Base-by-base conservation (phyloP, 2,888 invertebrate species). In the Rhogogaster chlorosoma region DNA sequence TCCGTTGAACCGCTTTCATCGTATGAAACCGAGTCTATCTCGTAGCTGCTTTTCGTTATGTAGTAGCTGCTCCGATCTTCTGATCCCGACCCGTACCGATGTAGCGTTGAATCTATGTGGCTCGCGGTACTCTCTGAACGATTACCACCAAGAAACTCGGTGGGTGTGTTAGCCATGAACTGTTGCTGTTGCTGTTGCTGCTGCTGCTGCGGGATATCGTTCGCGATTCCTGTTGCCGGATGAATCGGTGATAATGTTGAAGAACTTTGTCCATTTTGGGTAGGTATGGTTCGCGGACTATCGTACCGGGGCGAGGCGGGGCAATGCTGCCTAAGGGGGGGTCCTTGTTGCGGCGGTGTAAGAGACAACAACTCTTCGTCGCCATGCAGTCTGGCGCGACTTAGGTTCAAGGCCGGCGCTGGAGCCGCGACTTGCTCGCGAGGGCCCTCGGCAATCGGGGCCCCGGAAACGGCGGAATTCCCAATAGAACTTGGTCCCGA, bases 321-420 rank as follows among this genome's bases (percentile, higher is more conserved):
- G 45, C 83, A 83, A 29, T 83, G 83, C 70, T 83, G 83, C 83
- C 67, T 64, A 15, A 83, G 67, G 67, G 67, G 83, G 83, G 83
- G 83, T 45, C 83, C 83, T 70, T 83, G 83, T 29, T 83, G 83
- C 70, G 83, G 18, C 83, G 26, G 67, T 83, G 83, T 64, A 83
- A 70, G 83, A 83, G 83, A 83, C 83, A 83, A 83, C 83, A 83
- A 67, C 83, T 83, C 83, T 89, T 91, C 92, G 93, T 92, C 93
- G 93, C 93, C 93, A 90, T 92, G 94, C 94, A 93, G 94, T 93
- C 94, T 94, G 92, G 93, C 92, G 91, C 92, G 92, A 89, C 92
- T 92, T 91, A 93, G 94, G 93, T 94, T 94, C 94, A 94, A 93
- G 93, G 94, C 93, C 92, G 93, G 92, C 91, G 92, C 90, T 84